Base-by-base conservation (phyloP, 2,888 invertebrate species). In the Teleiodes luculella region DNA sequence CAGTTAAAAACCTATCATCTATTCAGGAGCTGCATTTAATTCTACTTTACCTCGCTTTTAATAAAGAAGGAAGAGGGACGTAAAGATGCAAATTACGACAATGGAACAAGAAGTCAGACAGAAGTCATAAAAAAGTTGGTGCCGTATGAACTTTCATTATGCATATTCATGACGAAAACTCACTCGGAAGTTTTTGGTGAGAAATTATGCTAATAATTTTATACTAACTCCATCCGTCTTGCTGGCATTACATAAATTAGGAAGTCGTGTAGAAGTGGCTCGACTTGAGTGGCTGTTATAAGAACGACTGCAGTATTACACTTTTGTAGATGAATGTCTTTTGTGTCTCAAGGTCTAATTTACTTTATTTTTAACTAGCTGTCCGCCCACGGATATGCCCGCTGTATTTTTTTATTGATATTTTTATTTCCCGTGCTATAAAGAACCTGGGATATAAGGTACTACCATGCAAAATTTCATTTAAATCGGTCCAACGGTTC, bases 121-220 rank as follows among this genome's bases (percentile, higher is more conserved):
- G 77, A 74, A 72, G 76, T 78, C 83, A 81, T 86, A 83, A 86
- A 84, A 86, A 83, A 77, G 24, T 24, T 81, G 70, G 73, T 74
- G 68, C 74, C 69, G 73, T 71, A 71, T 79, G 81, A 86, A 86
- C 85, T 85, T 83, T 75, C 72, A 70, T 73, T 79, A 84, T 86
- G 86, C 81, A 86, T 87, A 86, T 87, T 87, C 86, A 86, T 86
- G 68, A 72, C 69, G 72, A 67, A 78, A 84, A 83, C 80, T 83
- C 81, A 80, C 78, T 80, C 72, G 82, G 81, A 86, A 86, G 85
- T 84, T 86, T 83, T 83, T 79, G 86, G 85, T 84, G 83, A 80
- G 84, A 83, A 86, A 87, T 87, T 85, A 86, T 85, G 80, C 80
- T 83, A 85, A 86, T 85, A 81, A 85, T 83, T 84, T 85, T 82